Evolutionary conservation across 2,888 invertebrate species (phyloP), one percentile per base, ranked within the genome.

Genomic region (Neoaliturus tenellus): DNA sequence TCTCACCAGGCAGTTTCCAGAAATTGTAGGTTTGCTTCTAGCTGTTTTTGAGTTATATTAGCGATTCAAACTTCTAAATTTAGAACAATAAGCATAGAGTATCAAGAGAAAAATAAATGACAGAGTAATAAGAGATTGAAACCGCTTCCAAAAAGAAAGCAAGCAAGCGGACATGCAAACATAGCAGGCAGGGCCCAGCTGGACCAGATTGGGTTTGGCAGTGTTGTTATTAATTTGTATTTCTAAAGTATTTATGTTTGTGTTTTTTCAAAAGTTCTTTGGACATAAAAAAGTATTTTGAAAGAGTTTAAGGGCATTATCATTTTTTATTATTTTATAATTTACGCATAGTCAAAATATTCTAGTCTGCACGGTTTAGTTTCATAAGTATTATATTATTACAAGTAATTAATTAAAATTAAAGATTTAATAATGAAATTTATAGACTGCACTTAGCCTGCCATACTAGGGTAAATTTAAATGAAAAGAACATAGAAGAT

Each of bases 121-220:
- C 62, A 62, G 62, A 62, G 31, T 55, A 73, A 80, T 73, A 51
- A 85, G 86, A 86, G 33, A 81, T 48, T 41, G 33, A 84, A 81
- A 82, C 84, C 83, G 84, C 85, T 83, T 86, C 84, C 86, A 86
- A 86, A 82, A 85, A 69, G 73, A 87, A 84, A 82, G 31, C 82
- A 23, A 80, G 35, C 33, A 33, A 62, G 41, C 31, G 35, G 23
- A 28, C 62, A 69, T 69, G 62, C 69, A 69, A 17, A 48, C 10
- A 62, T 69, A 35, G 71, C 51, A 25, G 33, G 39, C 80, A 58
- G 58, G 41, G 41, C 55, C 58, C 5, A 78, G 41, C 62, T 41
- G 58, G 39, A 33, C 62, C 75, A 41, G 62, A 80, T 71, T 39
- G 35, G 78, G 78, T 20, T 75, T 73, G 62, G 73, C 62, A 35